phyloP scores from a whole-genome alignment of 1,140 invertebrate genomes.

The Eueides isabella region DNA sequence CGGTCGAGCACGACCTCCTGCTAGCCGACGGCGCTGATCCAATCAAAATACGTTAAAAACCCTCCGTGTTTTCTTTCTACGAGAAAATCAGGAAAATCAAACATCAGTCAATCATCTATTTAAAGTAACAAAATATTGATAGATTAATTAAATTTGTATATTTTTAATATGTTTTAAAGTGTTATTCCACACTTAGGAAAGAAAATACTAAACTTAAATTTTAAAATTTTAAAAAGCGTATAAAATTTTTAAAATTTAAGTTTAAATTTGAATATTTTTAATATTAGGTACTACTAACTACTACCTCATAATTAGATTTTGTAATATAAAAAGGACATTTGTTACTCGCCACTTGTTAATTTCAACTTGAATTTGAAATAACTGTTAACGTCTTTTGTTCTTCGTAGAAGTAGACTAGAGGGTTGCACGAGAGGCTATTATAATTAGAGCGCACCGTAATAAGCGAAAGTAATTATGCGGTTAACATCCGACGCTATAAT shows the following conservation, averaged over 20 bases:
- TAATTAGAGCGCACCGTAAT: conserved; percentile 61
- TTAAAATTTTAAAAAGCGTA: too few species aligned
- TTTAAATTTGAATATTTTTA: too few species aligned
- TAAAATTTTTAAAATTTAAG: too few species aligned
- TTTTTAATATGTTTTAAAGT: too few species aligned
- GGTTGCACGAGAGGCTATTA: conserved; percentile 29
- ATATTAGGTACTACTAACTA: too few species aligned
- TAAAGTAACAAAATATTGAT: not conserved
- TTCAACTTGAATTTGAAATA: conserved; percentile 7
- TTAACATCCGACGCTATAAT: conserved; percentile 63
- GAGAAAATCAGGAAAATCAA: not conserved
- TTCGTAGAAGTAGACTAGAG: conserved; percentile 3
- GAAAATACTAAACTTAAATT: too few species aligned
- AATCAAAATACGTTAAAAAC: conserved; percentile 42
- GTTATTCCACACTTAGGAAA: too few species aligned
- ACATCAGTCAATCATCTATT: not conserved
- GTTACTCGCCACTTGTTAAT: not conserved
- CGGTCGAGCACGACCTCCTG: conserved; percentile 56
- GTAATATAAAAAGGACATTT: not conserved
- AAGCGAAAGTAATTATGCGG: conserved; percentile 74
- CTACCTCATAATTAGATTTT: too few species aligned
- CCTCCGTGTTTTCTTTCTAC: not conserved
- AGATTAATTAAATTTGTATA: not conserved
- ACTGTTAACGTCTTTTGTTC: conserved; percentile 21
- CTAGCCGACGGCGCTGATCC: conserved; percentile 47